Conservation (phyloP, 2,113 vertebrate species). For the Pangasianodon gigas region DNA sequence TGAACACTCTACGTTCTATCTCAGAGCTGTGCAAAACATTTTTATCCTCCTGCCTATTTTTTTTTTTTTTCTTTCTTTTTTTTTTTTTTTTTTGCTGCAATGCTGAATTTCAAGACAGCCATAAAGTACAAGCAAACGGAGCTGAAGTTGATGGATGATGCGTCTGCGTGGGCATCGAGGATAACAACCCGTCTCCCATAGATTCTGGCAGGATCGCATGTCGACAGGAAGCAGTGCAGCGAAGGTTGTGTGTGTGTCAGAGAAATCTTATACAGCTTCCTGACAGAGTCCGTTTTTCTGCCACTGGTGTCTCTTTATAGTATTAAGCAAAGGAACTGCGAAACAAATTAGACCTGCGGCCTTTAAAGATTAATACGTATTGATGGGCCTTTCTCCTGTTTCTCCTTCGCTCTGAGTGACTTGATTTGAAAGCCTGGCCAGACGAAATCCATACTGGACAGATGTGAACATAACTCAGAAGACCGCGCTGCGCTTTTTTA, state of each 20-base stretch:
- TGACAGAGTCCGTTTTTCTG: constrained; percentile 76
- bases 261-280: constrained; percentile 78
- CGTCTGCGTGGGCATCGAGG: constrained; percentile 70
- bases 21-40: neutral
- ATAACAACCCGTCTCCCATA: constrained; percentile 71
- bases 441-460: constrained; percentile 51
- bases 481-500: neutral
- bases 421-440: constrained; percentile 50
- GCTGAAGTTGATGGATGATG: constrained; percentile 77
- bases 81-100: constrained; percentile 51
- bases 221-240: constrained; percentile 75
- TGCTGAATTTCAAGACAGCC: constrained; percentile 62
- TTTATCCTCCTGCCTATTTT: neutral
- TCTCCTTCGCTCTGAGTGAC: constrained; percentile 45
- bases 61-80: neutral
- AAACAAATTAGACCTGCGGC: constrained; percentile 61
- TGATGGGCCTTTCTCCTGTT: constrained; percentile 42
- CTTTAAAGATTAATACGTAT: constrained; percentile 59
- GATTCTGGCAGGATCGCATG: constrained; percentile 74
- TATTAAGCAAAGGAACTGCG: constrained; percentile 66
- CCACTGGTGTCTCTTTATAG: constrained; percentile 58
- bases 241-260: constrained; percentile 74
- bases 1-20: neutral
- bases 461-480: constrained; percentile 12
- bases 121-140: constrained; percentile 62